Base-by-base conservation (phyloP, 2,888 invertebrate species). In the Thereva nobilitata region DNA sequence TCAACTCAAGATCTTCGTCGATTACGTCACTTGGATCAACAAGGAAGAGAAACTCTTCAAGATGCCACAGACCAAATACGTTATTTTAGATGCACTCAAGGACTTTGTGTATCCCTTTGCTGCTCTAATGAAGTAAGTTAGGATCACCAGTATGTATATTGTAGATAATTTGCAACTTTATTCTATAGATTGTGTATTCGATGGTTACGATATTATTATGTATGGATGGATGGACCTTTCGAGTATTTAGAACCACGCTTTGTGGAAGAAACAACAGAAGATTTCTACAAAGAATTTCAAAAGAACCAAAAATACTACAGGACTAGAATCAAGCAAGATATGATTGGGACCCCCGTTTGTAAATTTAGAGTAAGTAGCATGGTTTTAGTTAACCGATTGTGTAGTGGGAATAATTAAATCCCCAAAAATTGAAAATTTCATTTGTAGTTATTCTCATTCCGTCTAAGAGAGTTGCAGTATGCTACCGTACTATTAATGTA, bases 141-240 rank as follows among this genome's bases (percentile, higher is more conserved):
- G 83, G 72, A 75, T n/a, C 45, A 10, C 7, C 7, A 37, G 42
- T 37, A 42, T 37, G 41, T 12, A 1, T 52, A 5, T 23, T n/a
- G 44, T 35, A 34, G 23, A 12, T 64, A 37, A 10, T 59, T 38
- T 3, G 34, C 35, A 52, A 55, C 23, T 49, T 47, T 35, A 3
- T 23, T 12, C 12, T 64, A 23, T 23, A 81, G 81, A 65, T 79
- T 85, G 6, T 86, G 88, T 66, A 83, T 86, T 70, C 84, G 86
- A 75, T 95, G 95, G 92, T 87, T 89, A 77, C 86, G 92, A 59
- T 89, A 90, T 73, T 89, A 89, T 75, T 89, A 87, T 73, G 91
- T 93, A 6, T 97, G 96, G 93, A 87, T 94, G 85, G 93, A 96
- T 78, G 97, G 97, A 0, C 89, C 92, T 1, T 97, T 97, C 79